Evolutionary conservation across 1,140 invertebrate species (phyloP), one percentile per base, ranked within the genome.

Genomic region (Drosophila bocqueti): DNA sequence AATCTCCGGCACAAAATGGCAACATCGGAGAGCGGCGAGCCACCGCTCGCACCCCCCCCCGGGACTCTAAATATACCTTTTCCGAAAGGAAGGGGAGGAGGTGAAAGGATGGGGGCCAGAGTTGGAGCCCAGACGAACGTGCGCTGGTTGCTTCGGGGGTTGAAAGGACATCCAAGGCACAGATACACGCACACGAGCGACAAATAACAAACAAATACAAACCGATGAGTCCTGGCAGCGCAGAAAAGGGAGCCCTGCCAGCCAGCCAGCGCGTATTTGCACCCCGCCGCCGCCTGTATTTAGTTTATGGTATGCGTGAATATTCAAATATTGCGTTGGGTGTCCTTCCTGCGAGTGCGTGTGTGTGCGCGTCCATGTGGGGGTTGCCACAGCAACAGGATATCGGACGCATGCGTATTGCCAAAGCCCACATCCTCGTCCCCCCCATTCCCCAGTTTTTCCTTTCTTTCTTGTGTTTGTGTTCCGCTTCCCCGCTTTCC

Each of bases 311-410:
- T 87, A 84, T 87, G 84, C 84, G 84, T 89, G 84, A 78, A 87
- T 87, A 87, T 87, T 87, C 81, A 84, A 87, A 87, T 82, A 68
- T 73, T 83, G 76, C 64, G 76, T 79, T 73, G 71, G 43, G 38
- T 50, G 54, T 49, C 52, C 40, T 49, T 38, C 60, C 24, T 63
- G 40, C 46, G 61, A 59, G 47, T 50, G 46, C 64, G 67, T 50
- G 31, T 31, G 62, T 63, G 78, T 75, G 81, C 64, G 64, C 63
- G 58, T 79, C 52, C 78, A 68, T 83, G 73, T 83, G 69, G 74
- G 84, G 84, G 84, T 89, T 89, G 84, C 84, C 84, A 89, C 84
- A 89, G 84, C 84, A 89, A 89, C 85, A 89, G 84, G 84, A 89
- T 81, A 84, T 89, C 75, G 83, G 81, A 89, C 84, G 84, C 84